Base-by-base conservation (phyloP, 2,797 vertebrate genomes). In the Catostomus latipinnis region DNA sequence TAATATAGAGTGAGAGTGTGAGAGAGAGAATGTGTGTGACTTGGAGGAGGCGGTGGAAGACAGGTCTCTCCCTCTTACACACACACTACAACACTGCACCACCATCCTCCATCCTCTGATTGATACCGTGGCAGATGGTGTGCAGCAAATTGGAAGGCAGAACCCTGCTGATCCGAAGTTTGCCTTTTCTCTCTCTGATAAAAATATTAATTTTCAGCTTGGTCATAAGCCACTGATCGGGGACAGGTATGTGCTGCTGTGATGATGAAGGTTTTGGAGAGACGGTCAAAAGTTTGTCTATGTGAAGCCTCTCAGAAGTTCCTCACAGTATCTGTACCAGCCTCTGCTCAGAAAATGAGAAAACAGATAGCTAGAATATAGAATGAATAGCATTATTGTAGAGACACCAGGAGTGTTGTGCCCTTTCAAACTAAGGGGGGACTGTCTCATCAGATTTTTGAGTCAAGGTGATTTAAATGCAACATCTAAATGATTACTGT, bases 121-220 rank as follows among this genome's bases (percentile, higher is more conserved):
- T 85, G 83, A 86, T 86, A 80, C 81, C 81, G 74, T 10, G 71
- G 78, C 85, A 88, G 85, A 89, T 88, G 88, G 86, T 63, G 72
- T 83, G 84, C 69, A 48, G 70, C 80, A 85, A 86, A 85, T 87
- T 79, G 83, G 78, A 86, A 81, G 71, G 60, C 77, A 80, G 78
- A 68, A 68, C 22, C 45, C 13, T 14, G 71, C 60, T 60, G 34
- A 76, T 83, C 74, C 62, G 75, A 56, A 74, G 63, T 68, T 81
- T 65, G 67, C 78, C 67, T 74, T 74, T 70, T 80, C 76, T 72
- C 65, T 74, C 65, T 57, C 58, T 48, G n/a, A 66, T 57, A 78
- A 78, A 86, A 74, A 70, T 69, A 69, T 70, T 62, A 62, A 85
- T 87, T 82, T 86, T 83, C 80, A 82, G 85, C 81, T 80, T 78